Conservation (phyloP, 2,888 invertebrate genomes). For the Drosophila emarginata region DNA sequence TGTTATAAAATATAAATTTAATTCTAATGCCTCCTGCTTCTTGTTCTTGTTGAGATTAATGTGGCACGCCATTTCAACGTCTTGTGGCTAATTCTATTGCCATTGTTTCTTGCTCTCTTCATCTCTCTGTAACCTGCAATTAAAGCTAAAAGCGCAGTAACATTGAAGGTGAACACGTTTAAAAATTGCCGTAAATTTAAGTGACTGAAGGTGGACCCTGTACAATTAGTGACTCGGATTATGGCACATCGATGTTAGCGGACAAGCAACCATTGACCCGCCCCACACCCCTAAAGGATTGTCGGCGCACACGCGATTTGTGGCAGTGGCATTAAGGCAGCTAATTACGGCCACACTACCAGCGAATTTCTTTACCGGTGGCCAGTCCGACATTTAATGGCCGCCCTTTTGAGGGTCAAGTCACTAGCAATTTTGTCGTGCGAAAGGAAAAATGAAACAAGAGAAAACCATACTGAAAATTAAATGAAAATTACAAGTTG, state of each 20-base stretch:
- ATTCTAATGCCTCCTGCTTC: constrained; percentile 56
- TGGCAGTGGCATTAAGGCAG: constrained; percentile 42
- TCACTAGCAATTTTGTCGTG: constrained; percentile 49
- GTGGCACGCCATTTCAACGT: constrained; percentile 48
- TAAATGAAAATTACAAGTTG: constrained; percentile 58
- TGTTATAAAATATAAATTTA: constrained; percentile 68
- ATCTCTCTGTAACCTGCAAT: constrained; percentile 45
- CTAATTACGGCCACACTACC: constrained; percentile 55
- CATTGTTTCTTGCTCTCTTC: constrained; percentile 37
- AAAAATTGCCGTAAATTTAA: constrained; percentile 44
- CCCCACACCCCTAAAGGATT: constrained; percentile 51
- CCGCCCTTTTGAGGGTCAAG: constrained; percentile 68
- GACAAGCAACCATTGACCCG: constrained; percentile 42
- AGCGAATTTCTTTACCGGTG: constrained; percentile 54
- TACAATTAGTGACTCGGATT: constrained; percentile 53
- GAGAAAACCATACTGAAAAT: constrained; percentile 64
- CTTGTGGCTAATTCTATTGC: constrained; percentile 52
- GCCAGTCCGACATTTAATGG: constrained; percentile 67
- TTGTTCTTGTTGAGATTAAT: constrained; percentile 56
- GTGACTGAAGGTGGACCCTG: constrained; percentile 20
- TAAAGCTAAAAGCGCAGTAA: constrained; percentile 70
- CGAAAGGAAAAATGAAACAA: constrained; percentile 11
- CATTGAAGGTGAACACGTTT: constrained; percentile 43
- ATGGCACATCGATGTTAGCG: constrained; percentile 56
- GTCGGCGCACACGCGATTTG: constrained; percentile 66